Conservation (phyloP, 2,888 invertebrate species). For the Nephrotoma appendiculata region DNA sequence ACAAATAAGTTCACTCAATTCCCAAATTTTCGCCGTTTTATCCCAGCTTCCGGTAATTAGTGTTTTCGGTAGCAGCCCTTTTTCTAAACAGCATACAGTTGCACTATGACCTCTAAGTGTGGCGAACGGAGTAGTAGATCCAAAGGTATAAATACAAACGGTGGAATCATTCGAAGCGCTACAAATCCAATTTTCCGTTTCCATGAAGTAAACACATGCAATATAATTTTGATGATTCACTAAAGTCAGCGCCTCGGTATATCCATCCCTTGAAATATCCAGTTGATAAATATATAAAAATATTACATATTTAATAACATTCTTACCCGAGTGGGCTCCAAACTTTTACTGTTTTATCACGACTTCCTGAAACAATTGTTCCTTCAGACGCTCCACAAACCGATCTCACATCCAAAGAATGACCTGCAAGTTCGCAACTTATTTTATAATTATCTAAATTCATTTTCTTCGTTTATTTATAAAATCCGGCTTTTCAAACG, state of each 20-base stretch:
- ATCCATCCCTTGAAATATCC: conserved; percentile 38
- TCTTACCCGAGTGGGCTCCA: conserved; percentile 50
- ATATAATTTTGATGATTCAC: conserved; percentile 79
- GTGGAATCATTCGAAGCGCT: conserved; percentile 82
- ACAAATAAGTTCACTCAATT: conserved; percentile 37
- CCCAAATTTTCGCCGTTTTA: conserved; percentile 73
- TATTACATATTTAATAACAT: conserved; percentile 7
- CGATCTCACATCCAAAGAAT: conserved; percentile 73
- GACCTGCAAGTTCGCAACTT: conserved; percentile 61
- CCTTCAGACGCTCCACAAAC: conserved; percentile 44
- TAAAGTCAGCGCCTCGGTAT: conserved; percentile 49
- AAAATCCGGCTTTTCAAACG: neutral
- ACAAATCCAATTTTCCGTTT: conserved; percentile 59
- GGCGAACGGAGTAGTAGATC: conserved; percentile 49
- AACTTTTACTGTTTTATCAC: conserved; percentile 74
- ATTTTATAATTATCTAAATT: conserved; percentile 51
- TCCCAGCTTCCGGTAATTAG: conserved; percentile 90
- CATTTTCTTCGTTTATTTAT: conserved; percentile 2
- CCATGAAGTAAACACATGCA: conserved; percentile 43
- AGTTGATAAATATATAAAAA: conserved; percentile 10
- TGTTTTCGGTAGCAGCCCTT: conserved; percentile 35
- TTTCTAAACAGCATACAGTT: conserved; percentile 37
- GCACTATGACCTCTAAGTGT: conserved; percentile 55
- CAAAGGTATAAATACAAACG: conserved; percentile 63
- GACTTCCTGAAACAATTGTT: conserved; percentile 70